A percentile compares a stretch with the other conserved stretches of the same genome.
phyloP scores from a whole-genome alignment of 2,888 invertebrate species.

The Aphodius sticticus region DNA sequence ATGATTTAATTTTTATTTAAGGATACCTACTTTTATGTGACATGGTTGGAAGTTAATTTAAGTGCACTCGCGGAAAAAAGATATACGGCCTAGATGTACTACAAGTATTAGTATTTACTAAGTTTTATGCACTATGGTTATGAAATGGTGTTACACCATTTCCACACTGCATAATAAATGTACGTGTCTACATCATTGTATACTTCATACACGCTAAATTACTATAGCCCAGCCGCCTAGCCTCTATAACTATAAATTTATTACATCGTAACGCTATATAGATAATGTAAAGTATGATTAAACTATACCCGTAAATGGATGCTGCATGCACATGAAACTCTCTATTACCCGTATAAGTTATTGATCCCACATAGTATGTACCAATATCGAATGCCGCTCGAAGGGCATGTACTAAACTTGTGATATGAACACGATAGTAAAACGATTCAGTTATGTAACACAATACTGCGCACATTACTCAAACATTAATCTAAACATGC shows the following conservation, averaged over 20 bases:
- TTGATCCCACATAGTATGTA: background rate
- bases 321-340: background rate
- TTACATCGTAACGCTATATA: background rate
- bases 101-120: too few relatives aligned
- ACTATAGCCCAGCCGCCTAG: background rate
- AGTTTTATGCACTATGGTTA: too few relatives aligned
- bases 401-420: background rate
- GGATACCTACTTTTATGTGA: background rate
- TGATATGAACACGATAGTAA: background rate
- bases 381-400: background rate
- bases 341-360: background rate
- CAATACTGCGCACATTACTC: background rate
- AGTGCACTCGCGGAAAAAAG: background rate
- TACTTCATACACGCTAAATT: background rate
- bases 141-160: too few relatives aligned
- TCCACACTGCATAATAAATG: background rate
- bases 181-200: background rate
- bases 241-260: background rate
- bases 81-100: background rate
- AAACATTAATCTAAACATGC: background rate
- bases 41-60: background rate
- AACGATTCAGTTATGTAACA: background rate
- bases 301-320: background rate
- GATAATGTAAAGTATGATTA: background rate
- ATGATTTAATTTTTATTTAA: background rate